These are phyloP conservation scores for Macrosteles quadrilineatus DNA, from an alignment of 1,140 invertebrate species.

Conservation along the genomic window DNA sequence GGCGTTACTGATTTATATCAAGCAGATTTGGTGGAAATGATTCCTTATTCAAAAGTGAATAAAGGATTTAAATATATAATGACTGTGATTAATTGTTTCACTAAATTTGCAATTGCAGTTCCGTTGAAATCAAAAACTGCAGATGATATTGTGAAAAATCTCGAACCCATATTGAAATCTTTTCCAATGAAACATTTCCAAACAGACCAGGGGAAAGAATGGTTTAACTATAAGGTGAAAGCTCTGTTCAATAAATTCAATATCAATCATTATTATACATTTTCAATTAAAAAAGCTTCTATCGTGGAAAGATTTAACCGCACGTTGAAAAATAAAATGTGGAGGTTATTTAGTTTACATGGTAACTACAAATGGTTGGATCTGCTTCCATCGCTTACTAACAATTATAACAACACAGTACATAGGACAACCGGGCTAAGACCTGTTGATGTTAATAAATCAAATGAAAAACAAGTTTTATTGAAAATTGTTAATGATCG, in stretches of 20 bases:
- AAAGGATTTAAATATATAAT: constrained; percentile 51
- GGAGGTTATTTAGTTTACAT: constrained; percentile 45
- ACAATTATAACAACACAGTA: constrained; percentile 50
- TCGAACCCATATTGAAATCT: constrained; percentile 38
- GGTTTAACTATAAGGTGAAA: constrained; percentile 48
- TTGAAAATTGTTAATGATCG: constrained; percentile 21
- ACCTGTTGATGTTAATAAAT: constrained; percentile 46
- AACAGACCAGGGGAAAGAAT: constrained; percentile 52
- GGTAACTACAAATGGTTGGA: constrained; percentile 43
- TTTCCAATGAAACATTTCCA: constrained; percentile 49
- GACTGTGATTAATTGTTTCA: constrained; percentile 53
- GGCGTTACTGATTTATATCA: constrained; percentile 35
- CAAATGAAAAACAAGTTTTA: constrained; percentile 39
- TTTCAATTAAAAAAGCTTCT: constrained; percentile 51
- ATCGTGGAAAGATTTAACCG: constrained; percentile 53
- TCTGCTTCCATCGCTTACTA: constrained; percentile 47
- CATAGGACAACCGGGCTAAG: constrained; percentile 51
- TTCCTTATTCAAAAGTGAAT: constrained; percentile 47
- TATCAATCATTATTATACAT: constrained; percentile 52
- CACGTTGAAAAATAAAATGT: constrained; percentile 53
- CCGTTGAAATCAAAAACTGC: constrained; percentile 53
- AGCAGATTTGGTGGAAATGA: constrained; percentile 44
- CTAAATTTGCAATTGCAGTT: constrained; percentile 52
- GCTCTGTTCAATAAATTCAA: constrained; percentile 45
- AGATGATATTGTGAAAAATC: constrained; percentile 42